Conservation (phyloP, 2,113 vertebrate genomes). For the Anguilla rostrata region DNA sequence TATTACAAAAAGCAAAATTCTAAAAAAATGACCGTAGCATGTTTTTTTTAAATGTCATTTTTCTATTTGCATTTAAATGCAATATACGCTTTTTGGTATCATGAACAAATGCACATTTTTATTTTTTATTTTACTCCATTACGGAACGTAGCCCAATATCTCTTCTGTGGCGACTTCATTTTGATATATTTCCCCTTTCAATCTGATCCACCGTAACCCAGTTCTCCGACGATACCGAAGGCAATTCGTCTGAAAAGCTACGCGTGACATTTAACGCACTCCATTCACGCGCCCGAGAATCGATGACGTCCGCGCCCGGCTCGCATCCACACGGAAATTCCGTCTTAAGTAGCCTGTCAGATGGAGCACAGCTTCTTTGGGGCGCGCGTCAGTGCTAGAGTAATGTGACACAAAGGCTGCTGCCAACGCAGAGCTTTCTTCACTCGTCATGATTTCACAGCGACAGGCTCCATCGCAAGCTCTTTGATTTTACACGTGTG, state of each 20-base stretch:
- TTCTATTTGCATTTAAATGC: not conserved
- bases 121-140: not conserved
- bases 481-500: too few species aligned
- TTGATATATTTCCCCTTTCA: not conserved
- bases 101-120: not conserved
- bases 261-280: not conserved
- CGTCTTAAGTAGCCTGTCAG: not conserved
- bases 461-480: too few species aligned
- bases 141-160: not conserved
- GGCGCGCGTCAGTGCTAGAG: not conserved
- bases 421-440: not conserved
- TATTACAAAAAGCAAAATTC: not conserved
- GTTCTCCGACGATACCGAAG: not conserved
- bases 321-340: not conserved
- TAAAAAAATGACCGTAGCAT: not conserved
- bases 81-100: not conserved
- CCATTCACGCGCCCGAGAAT: not conserved
- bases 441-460: not conserved
- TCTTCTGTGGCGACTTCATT: not conserved
- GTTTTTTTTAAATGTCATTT: not conserved
- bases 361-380: not conserved
- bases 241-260: not conserved
- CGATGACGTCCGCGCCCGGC: not conserved
- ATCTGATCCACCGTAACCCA: not conserved
- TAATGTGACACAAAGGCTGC: not conserved